Evolutionary conservation across 2,888 invertebrate species (phyloP).

Genomic region (Lypha dubia): DNA sequence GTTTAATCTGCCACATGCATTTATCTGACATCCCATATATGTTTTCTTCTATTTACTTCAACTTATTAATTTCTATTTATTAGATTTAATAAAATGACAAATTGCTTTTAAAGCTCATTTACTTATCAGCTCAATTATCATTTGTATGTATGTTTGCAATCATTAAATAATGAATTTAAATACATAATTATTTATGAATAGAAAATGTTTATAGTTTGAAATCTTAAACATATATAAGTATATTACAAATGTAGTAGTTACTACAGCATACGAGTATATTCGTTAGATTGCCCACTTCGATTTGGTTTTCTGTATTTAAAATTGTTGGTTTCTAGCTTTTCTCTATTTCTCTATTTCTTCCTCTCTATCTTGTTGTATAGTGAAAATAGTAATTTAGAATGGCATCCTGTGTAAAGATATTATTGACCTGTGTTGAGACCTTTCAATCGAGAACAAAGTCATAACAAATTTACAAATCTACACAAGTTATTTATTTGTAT

Average conservation of each 20-base stretch:
- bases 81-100: conserved; percentile 28
- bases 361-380: not conserved
- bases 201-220: not conserved
- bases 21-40: not conserved
- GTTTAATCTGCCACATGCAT: not conserved
- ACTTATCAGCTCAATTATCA: not conserved
- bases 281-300: conserved; percentile 13
- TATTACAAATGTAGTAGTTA: not conserved
- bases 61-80: conserved; percentile 2
- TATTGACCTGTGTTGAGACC: conserved; percentile 66
- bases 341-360: too few species aligned
- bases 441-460: conserved; percentile 62
- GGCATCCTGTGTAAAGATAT: conserved; percentile 55
- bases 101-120: conserved; percentile 48
- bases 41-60: not conserved
- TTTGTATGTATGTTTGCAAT: conserved; percentile 19
- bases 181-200: conserved; percentile 24
- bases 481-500: conserved; percentile 25
- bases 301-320: conserved; percentile 17
- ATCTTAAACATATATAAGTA: too few species aligned
- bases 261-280: conserved; percentile 17
- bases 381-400: conserved; percentile 51
- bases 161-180: conserved; percentile 11
- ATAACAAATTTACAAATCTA: conserved; percentile 62
- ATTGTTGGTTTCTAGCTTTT: not conserved